These are phyloP conservation scores for Gari tellinella DNA, from an alignment of 2,888 invertebrate species.

Conservation along the genomic window DNA sequence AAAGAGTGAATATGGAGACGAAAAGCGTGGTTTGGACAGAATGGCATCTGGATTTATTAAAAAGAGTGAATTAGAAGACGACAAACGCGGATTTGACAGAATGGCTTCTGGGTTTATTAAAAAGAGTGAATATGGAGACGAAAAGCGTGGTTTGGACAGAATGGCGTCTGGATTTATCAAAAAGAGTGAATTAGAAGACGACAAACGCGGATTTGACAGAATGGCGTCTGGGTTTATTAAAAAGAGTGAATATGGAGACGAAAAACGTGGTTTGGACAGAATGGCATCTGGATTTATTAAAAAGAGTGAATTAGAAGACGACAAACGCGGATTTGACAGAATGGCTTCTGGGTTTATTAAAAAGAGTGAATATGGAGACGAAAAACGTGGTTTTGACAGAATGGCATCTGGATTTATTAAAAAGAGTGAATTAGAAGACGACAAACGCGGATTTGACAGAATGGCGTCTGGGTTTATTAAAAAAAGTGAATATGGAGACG, in stretches of 20 bases:
- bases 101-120: slow-evolving; percentile 23
- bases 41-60: slow-evolving; percentile 16
- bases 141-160: slow-evolving; percentile 11
- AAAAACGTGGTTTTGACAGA: slow-evolving; percentile 24
- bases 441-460: slow-evolving; percentile 27
- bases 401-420: slow-evolving; percentile 32
- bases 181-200: background rate
- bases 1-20: slow-evolving; percentile 11
- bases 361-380: background rate
- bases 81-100: slow-evolving; percentile 19
- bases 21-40: slow-evolving; percentile 27
- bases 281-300: slow-evolving; percentile 15
- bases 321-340: slow-evolving; percentile 27
- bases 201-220: slow-evolving; percentile 16
- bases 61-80: slow-evolving; percentile 1
- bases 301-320: slow-evolving; percentile 2
- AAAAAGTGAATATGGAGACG: slow-evolving; percentile 2
- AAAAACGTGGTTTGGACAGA: slow-evolving; percentile 27
- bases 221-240: slow-evolving; percentile 29
- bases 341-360: slow-evolving; percentile 19
- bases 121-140: slow-evolving; percentile 8
- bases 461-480: slow-evolving; percentile 17
- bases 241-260: background rate
- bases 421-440: slow-evolving; percentile 11
- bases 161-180: slow-evolving; percentile 25